Base-by-base conservation (phyloP, 2,888 invertebrate genomes). In the Drosophila dives region DNA sequence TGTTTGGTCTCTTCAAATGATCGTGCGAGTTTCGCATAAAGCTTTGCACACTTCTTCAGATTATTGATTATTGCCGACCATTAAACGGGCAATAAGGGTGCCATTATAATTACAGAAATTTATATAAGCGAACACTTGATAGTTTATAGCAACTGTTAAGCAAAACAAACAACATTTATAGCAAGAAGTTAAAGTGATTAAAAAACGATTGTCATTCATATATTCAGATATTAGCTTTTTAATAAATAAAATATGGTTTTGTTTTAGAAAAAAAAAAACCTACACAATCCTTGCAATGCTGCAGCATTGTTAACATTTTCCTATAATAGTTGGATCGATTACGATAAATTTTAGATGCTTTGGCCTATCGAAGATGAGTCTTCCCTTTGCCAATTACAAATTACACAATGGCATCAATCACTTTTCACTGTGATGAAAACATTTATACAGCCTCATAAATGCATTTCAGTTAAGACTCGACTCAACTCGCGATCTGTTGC, bases 11-110 rank as follows among this genome's bases (percentile, higher is more conserved):
- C 45, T 42, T 58, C 36, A 33, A 33, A 48, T 38, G 59, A 88
- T 88, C 89, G 86, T 88, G 86, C 81, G 79, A 88, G 81, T 32
- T 67, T 69, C 61, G 29, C 67, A 65, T 56, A 67, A 51, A 50
- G 34, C 61, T 64, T 49, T 26, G 12, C 55, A 15, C 33, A n/a
- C 55, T 54, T 40, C 34, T 50, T 15, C 15, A 23, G 45, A 15
- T 45, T 23, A 33, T 45, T 32, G 63, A 48, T 48, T 61, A 59
- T 59, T 12, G 34, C 36, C 61, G 29, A n/a, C 34, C 55, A 63
- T 53, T 40, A 53, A 64, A 55, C 7, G 29, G n/a, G n/a, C 49
- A 51, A 56, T 55, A 55, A 74, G 51, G 42, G 48, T 60, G 34
- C 29, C 23, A 72, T 59, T 42, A 66, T 60, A 49, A 12, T 65